phyloP scores from a whole-genome alignment of 1,140 invertebrate genomes.

The Ooceraea biroi region DNA sequence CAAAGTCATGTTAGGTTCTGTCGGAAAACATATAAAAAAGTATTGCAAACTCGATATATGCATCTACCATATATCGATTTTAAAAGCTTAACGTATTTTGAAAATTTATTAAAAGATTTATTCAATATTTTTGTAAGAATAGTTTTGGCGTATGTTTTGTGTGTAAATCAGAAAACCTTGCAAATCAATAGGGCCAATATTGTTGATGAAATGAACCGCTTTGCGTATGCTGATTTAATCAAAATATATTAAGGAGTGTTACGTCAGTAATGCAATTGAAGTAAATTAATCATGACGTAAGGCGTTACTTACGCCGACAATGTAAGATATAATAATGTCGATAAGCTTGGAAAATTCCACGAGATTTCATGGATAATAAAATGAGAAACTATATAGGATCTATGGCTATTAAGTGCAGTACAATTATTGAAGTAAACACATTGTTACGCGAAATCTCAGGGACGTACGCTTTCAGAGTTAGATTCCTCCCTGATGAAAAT shows the following conservation, averaged over 20 bases:
- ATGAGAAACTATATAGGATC: not conserved
- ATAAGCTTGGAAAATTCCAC: conserved; percentile 54
- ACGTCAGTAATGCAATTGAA: conserved; percentile 59
- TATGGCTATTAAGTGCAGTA: not conserved
- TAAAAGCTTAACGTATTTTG: not conserved
- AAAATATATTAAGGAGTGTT: conserved; percentile 46
- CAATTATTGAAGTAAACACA: conserved; percentile 12
- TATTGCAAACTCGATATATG: too few relatives aligned
- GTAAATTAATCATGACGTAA: conserved; percentile 59
- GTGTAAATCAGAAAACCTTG: conserved; percentile 14
- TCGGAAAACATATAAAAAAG: not conserved
- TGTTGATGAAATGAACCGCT: conserved; percentile 17
- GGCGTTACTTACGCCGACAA: conserved; percentile 29
- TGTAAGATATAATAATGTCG: conserved; percentile 53
- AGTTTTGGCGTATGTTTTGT: not conserved
- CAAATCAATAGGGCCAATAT: not conserved
- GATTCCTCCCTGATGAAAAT: not conserved
- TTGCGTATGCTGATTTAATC: conserved; percentile 54
- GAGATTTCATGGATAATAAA: conserved; percentile 7
- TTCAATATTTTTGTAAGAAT: too few relatives aligned
- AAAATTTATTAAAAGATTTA: not conserved
- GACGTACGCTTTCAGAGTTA: not conserved
- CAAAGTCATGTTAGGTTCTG: not conserved
- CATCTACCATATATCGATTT: not conserved
- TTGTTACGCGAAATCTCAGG: conserved; percentile 10